These are phyloP conservation scores for Microcebus ravelobensis DNA, from an alignment of 2,113 vertebrate species.

Conservation along the genomic window DNA sequence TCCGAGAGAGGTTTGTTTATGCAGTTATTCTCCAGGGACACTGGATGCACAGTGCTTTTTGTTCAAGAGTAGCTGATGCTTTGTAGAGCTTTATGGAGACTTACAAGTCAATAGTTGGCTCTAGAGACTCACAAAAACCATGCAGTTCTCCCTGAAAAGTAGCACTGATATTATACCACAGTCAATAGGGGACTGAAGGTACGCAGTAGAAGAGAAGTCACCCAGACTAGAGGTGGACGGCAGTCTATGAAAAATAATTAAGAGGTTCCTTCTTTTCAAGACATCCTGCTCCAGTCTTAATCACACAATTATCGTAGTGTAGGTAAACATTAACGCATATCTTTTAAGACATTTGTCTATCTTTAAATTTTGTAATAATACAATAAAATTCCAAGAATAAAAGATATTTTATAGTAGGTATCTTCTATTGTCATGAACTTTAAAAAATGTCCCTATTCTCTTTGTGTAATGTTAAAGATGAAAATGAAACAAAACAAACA, in stretches of 20 bases:
- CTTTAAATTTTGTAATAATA: slow-evolving; percentile 1
- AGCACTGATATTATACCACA: neutral
- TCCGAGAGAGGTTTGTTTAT: slow-evolving; percentile 33
- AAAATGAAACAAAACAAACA: neutral
- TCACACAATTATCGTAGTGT: neutral
- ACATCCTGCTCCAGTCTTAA: neutral
- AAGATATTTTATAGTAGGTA: neutral
- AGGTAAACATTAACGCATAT: neutral
- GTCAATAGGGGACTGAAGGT: neutral
- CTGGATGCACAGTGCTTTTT: neutral
- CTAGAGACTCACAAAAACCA: slow-evolving; percentile 2
- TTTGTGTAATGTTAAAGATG: neutral
- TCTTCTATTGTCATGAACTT: neutral
- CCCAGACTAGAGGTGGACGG: neutral
- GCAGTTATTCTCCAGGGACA: slow-evolving; percentile 35
- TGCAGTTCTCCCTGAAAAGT: neutral
- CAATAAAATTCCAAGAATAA: neutral
- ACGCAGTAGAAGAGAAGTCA: neutral
- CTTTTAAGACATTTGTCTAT: neutral
- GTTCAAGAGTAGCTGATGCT: slow-evolving; percentile 11
- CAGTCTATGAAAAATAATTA: neutral
- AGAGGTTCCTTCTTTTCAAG: neutral
- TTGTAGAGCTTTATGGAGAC: slow-evolving; percentile 16
- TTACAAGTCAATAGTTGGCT: neutral
- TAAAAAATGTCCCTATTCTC: neutral